Evolutionary conservation across 2,888 invertebrate species (phyloP).

Genomic region (Scelioninae gen. 2): DNA sequence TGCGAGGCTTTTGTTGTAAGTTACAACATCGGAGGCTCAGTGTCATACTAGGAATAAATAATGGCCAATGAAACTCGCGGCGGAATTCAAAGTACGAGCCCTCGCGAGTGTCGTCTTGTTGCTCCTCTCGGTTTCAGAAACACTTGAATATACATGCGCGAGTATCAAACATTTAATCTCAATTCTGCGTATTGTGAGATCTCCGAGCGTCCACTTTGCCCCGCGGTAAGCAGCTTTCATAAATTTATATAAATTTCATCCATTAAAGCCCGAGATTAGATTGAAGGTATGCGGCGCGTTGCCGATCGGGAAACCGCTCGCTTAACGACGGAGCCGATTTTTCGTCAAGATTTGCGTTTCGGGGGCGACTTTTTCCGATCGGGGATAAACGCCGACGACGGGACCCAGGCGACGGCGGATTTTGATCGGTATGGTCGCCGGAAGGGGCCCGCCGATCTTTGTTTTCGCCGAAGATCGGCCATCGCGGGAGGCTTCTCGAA

Average conservation of each 20-base stretch:
- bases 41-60: constrained; percentile 67
- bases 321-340: constrained; percentile 6
- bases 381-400: constrained; percentile 15
- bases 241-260: constrained; percentile 41
- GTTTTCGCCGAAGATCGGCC: too few relatives aligned
- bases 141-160: constrained; percentile 50
- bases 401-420: neutral
- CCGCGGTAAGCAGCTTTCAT: constrained; percentile 36
- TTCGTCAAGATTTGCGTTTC: constrained; percentile 1
- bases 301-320: constrained; percentile 6
- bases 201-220: constrained; percentile 16
- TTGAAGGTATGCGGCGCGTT: neutral
- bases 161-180: constrained; percentile 52
- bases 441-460: too few relatives aligned
- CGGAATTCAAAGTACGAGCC: constrained; percentile 66
- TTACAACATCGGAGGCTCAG: constrained; percentile 64
- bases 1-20: constrained; percentile 62
- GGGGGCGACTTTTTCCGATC: constrained; percentile 7
- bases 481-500: neutral
- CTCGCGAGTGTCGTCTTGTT: constrained; percentile 48
- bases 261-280: constrained; percentile 19
- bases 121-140: constrained; percentile 41
- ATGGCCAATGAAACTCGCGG: constrained; percentile 69
- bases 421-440: too few relatives aligned
- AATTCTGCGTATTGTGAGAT: constrained; percentile 39